phyloP scores from a whole-genome alignment of 2,113 vertebrate genomes.

The Narcine bancroftii region DNA sequence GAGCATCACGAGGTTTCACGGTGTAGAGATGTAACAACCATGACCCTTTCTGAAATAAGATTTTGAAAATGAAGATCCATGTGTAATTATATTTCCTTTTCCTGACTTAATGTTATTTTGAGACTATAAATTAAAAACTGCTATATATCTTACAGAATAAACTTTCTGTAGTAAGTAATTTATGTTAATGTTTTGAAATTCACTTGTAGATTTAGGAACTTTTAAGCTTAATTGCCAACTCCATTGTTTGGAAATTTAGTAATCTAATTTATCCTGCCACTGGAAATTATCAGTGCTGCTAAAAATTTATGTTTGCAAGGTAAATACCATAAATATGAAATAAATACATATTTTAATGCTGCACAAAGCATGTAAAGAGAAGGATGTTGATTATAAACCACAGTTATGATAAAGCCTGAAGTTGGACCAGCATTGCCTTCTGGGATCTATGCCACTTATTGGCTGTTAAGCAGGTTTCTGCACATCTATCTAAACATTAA shows the following conservation, averaged over 20 bases:
- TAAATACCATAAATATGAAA: neutral
- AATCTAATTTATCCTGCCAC: neutral
- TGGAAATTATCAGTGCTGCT: neutral
- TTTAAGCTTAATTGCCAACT: neutral
- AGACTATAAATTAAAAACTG: neutral
- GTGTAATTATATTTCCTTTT: neutral
- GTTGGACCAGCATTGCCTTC: neutral
- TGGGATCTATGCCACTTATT: neutral
- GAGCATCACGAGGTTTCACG: neutral
- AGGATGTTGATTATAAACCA: neutral
- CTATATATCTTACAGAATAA: neutral
- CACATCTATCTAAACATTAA: too few relatives aligned
- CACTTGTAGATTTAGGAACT: neutral
- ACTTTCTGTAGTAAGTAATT: neutral
- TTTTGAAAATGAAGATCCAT: neutral
- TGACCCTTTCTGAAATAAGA: neutral
- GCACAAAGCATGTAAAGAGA: neutral
- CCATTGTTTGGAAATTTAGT: neutral
- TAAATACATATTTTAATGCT: neutral
- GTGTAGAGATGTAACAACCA: neutral
- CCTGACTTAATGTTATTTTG: neutral
- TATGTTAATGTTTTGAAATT: neutral
- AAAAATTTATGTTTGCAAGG: neutral
- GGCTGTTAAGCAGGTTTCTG: too few relatives aligned
- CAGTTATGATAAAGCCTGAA: neutral